These are phyloP conservation scores for Pteropus alecto DNA, from an alignment of 2,113 vertebrate species.

Conservation along the genomic window DNA sequence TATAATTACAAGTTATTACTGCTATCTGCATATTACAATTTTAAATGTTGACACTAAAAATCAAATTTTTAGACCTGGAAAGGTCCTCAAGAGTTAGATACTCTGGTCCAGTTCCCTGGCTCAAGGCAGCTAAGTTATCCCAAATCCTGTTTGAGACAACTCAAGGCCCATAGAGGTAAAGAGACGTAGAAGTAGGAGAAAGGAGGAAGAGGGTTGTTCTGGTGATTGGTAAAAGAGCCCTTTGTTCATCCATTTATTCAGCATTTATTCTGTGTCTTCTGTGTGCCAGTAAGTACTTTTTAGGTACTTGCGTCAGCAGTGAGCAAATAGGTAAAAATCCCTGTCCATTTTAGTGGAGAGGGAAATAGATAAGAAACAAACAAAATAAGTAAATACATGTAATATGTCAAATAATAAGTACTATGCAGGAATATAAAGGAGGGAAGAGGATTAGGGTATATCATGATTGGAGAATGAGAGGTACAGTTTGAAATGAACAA, in stretches of 20 bases:
- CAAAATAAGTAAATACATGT: background rate
- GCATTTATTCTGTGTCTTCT: background rate
- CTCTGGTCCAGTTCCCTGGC: background rate
- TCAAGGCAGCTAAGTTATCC: background rate
- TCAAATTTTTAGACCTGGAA: background rate
- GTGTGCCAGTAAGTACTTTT: background rate
- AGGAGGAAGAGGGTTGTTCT: background rate
- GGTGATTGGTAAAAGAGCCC: background rate
- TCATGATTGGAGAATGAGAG: background rate
- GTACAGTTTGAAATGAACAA: background rate
- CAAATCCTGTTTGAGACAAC: background rate
- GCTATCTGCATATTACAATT: background rate
- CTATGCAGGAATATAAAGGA: background rate
- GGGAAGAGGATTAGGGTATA: background rate
- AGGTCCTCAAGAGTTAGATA: background rate
- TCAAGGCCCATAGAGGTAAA: background rate
- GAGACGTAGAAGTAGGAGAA: background rate
- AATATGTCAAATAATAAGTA: background rate
- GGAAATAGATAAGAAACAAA: background rate
- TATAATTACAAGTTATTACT: background rate
- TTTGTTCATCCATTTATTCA: background rate
- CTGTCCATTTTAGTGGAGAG: background rate
- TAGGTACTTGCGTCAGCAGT: background rate
- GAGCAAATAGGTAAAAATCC: background rate
- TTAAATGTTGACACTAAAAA: slow-evolving; percentile 10